Evolutionary conservation across 2,888 invertebrate genomes (phyloP), one percentile per base, ranked within the genome.

Genomic region (Latrodectus hesperus): DNA sequence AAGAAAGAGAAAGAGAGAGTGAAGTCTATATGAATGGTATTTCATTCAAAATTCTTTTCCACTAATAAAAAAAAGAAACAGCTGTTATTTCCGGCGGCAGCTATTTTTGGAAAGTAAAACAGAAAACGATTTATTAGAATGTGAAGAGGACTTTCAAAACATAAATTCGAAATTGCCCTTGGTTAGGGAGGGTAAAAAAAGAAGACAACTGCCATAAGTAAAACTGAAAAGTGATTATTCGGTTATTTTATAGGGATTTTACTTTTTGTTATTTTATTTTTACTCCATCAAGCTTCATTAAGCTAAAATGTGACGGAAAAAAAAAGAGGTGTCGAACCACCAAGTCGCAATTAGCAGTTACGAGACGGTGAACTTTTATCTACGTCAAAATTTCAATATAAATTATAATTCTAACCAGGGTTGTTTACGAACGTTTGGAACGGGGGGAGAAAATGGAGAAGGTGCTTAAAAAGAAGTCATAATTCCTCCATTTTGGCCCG

Each of bases 341-440:
- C 79, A 71, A 38, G 76, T 72, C 14, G 84, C 84, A 84, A 84
- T 84, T 84, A 84, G 84, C 84, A 84, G 84, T 84, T 84, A 77
- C n/a, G 83, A 60, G 76, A 64, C 76, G 64, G 72, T 17, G 70
- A 77, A 84, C 71, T 84, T 84, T 84, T 84, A 84, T 84, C 84
- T 77, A 55, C 72, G 71, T 72, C 84, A 84, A 77, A 84, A 77
- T 84, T 84, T 84, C 84, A 84, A 72, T 84, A 77, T 78, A 71
- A 84, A 76, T 84, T 84, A 78, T 84, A 84, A 84, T 84, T 84
- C 77, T n/a, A 71, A 16, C 64, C n/a, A 26, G 10, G 76, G 76
- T 76, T 83, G 76, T 83, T 83, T 83, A 76, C 76, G 83, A 38
- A 52, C 49, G 49, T 83, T 55, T 71, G 67, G 52, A 38, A 26